Evolutionary conservation across 2,888 invertebrate species (phyloP).

Genomic region (Bombyx huttoni): DNA sequence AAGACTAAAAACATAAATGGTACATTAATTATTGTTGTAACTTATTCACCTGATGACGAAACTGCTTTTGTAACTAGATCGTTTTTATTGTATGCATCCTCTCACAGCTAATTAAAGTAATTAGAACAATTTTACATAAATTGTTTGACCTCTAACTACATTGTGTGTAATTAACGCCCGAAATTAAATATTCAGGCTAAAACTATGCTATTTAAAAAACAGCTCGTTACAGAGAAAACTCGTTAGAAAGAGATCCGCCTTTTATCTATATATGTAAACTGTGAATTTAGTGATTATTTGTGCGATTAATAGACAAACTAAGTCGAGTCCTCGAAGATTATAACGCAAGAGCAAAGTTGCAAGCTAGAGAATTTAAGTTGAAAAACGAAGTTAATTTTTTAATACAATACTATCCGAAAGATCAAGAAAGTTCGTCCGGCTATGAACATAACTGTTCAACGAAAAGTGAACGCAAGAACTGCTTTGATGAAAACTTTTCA

Average conservation of each 20-base stretch:
- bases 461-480: slow-evolving; percentile 26
- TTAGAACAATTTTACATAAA: slow-evolving; percentile 39
- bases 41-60: background rate
- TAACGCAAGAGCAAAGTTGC: slow-evolving; percentile 15
- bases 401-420: slow-evolving; percentile 37
- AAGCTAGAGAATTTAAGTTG: slow-evolving; percentile 14
- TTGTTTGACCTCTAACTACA: slow-evolving; percentile 31
- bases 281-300: too few relatives aligned
- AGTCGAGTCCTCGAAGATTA: slow-evolving; percentile 25
- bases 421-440: slow-evolving; percentile 24
- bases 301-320: slow-evolving; percentile 32
- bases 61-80: slow-evolving; percentile 1
- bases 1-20: background rate
- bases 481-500: slow-evolving; percentile 63
- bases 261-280: too few relatives aligned
- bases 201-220: slow-evolving; percentile 24
- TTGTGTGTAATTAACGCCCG: background rate
- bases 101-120: slow-evolving; percentile 28
- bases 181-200: background rate
- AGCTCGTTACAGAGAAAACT: slow-evolving; percentile 1
- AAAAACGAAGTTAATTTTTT: slow-evolving; percentile 21
- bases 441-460: slow-evolving; percentile 6
- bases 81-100: slow-evolving; percentile 43
- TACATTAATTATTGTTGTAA: background rate
- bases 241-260: too few relatives aligned